Conservation (phyloP, 2,888 invertebrate genomes). For the Euplexia lucipara region DNA sequence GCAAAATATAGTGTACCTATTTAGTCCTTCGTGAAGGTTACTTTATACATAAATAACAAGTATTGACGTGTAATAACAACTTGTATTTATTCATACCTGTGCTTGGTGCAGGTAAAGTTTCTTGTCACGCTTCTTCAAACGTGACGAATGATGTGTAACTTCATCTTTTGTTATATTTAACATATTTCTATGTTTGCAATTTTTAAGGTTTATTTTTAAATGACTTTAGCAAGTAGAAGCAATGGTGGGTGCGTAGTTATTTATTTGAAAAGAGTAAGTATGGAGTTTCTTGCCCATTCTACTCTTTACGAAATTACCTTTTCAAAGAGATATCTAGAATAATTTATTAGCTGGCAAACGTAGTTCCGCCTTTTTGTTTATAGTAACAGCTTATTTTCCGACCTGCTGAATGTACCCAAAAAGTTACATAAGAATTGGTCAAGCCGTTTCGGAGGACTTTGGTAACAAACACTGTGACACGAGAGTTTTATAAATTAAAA, state of each 20-base stretch:
- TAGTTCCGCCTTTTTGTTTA: too few relatives aligned
- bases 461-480: too few relatives aligned
- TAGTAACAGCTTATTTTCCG: too few relatives aligned
- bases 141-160: conserved; percentile 7
- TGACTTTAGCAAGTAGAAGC: not conserved
- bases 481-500: too few relatives aligned
- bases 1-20: not conserved
- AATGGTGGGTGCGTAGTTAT: not conserved
- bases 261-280: too few relatives aligned
- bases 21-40: conserved; percentile 11
- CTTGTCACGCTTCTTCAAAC: conserved; percentile 1
- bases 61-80: not conserved
- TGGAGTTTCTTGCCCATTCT: too few relatives aligned
- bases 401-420: too few relatives aligned
- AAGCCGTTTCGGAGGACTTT: too few relatives aligned
- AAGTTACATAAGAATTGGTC: too few relatives aligned
- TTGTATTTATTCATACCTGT: conserved; percentile 1
- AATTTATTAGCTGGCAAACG: too few relatives aligned
- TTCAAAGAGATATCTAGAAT: too few relatives aligned
- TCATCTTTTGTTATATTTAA: conserved; percentile 4
- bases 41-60: conserved; percentile 2
- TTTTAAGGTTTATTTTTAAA: conserved; percentile 20
- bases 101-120: conserved; percentile 32
- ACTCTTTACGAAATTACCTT: too few relatives aligned
- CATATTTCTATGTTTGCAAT: not conserved